Evolutionary conservation across 2,888 invertebrate genomes (phyloP).

Genomic region (Morpho deidamia): DNA sequence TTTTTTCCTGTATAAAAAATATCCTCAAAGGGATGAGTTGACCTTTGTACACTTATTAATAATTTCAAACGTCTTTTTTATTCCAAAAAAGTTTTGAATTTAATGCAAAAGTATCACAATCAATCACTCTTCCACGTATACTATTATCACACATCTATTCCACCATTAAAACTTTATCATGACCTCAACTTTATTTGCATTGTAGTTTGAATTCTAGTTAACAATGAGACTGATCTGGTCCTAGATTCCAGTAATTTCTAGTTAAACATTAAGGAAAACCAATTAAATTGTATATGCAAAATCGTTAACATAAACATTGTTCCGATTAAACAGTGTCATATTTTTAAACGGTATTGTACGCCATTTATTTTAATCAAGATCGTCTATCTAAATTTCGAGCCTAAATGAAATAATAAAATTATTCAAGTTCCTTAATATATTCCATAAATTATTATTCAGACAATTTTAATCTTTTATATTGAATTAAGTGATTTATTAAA

Average conservation of each 20-base stretch:
- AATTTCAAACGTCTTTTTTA: no score
- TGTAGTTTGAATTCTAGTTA: slow-evolving; percentile 12
- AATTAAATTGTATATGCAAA: slow-evolving; percentile 17
- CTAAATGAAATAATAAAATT: neutral
- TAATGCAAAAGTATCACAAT: no score
- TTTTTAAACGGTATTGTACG: neutral
- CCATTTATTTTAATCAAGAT: neutral
- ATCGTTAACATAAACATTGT: slow-evolving; percentile 7
- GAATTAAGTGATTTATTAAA: no score
- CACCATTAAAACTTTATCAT: neutral
- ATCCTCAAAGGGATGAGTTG: no score
- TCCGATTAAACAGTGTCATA: slow-evolving; percentile 20
- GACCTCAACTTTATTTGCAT: slow-evolving; percentile 4
- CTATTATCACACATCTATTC: no score
- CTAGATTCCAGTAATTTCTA: slow-evolving; percentile 10
- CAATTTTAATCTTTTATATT: no score
- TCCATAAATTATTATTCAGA: no score
- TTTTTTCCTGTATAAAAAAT: no score
- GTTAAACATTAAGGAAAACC: slow-evolving; percentile 16
- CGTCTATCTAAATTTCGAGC: neutral
- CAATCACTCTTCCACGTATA: no score
- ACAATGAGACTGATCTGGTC: slow-evolving; percentile 7
- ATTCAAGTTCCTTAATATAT: neutral
- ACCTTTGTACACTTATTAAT: no score
- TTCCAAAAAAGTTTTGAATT: no score